Percentiles rank a stretch among this genome's conserved stretches.
Evolutionary conservation across 1,140 invertebrate species (phyloP).

Genomic region (Chionoecetes opilio): DNA sequence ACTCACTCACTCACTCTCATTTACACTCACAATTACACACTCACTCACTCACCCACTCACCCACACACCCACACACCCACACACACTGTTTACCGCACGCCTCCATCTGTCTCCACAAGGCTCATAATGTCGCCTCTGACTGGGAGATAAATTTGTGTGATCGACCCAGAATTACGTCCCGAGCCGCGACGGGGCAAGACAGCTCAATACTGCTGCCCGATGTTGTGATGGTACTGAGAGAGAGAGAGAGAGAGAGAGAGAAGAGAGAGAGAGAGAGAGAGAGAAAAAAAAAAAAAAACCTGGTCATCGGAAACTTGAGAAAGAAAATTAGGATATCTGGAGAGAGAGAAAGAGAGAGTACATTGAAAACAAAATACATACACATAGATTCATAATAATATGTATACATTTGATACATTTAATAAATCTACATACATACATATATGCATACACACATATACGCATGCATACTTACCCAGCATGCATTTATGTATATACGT

Average conservation of each 20-base stretch:
- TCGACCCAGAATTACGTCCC: background rate
- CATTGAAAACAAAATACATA: no score
- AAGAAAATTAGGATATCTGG: no score
- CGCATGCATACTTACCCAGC: background rate
- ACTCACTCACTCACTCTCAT: background rate
- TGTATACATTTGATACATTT: no score
- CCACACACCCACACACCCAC: no score
- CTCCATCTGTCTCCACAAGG: background rate
- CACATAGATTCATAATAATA: no score
- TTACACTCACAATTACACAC: background rate
- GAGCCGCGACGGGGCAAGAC: background rate
- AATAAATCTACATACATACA: background rate
- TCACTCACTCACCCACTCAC: background rate
- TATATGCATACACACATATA: background rate
- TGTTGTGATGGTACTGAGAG: background rate
- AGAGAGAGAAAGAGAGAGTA: no score
- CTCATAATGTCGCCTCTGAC: background rate
- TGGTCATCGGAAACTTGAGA: no score
- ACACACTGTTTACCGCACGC: no score
- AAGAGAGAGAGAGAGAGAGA: no score
- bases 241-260: background rate
- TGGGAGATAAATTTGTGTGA: background rate
- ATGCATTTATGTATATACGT: background rate
- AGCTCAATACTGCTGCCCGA: constrained; percentile 3
- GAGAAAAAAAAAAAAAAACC: no score